phyloP scores from a whole-genome alignment of 2,888 invertebrate species.

The Drosophila hamatofila region DNA sequence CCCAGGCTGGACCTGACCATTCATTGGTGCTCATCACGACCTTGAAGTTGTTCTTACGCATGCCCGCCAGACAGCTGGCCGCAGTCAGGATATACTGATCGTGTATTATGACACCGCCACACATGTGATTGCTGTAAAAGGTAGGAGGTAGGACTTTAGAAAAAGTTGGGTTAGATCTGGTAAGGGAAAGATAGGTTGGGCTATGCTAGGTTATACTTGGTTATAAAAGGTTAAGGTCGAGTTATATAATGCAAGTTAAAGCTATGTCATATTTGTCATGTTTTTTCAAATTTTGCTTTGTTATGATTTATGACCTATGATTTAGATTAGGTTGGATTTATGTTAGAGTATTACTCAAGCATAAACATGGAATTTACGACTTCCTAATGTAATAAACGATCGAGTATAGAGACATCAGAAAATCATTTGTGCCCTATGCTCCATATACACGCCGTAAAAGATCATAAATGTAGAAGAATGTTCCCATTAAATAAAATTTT shows the following conservation, averaged over 20 bases:
- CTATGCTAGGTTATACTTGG: no score
- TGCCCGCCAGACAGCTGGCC: constrained; percentile 82
- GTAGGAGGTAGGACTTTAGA: no score
- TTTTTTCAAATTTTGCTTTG: background rate
- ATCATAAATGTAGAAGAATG: no score
- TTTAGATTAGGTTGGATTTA: no score
- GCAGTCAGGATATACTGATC: constrained; percentile 82
- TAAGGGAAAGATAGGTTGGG: background rate
- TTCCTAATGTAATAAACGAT: no score
- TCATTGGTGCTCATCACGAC: constrained; percentile 82
- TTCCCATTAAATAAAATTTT: no score
- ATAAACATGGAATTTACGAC: no score
- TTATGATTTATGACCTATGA: background rate
- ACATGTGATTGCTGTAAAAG: constrained; percentile 79
- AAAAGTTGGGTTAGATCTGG: background rate
- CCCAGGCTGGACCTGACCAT: constrained; percentile 69
- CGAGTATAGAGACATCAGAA: no score
- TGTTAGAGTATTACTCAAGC: no score
- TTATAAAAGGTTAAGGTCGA: background rate
- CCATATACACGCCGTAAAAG: no score
- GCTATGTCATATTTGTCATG: background rate
- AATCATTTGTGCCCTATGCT: no score
- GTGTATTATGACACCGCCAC: constrained; percentile 82
- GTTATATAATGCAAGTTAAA: background rate
- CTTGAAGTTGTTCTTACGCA: constrained; percentile 67